Evolutionary conservation across 2,888 invertebrate species (phyloP), one percentile per base, ranked within the genome.

Genomic region (Oxycera nigricornis): DNA sequence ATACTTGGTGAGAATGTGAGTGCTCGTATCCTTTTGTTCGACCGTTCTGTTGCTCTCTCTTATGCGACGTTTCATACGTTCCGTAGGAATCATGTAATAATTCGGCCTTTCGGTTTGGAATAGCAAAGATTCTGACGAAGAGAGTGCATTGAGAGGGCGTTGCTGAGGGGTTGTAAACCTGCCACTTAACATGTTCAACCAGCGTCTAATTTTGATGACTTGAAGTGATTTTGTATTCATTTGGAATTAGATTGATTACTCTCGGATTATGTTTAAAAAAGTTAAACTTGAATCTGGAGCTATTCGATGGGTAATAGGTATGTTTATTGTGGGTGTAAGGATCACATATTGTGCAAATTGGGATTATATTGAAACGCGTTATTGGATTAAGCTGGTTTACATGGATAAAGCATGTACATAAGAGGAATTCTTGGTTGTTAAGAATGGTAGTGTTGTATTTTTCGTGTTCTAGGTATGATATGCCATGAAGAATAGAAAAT

Each of bases 181-280:
- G 70, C 70, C 73, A 75, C 70, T 75, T 75, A 75, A 73, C 75
- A 70, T 73, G 73, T 55, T 73, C 75, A 75, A 70, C 73, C 73
- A 70, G 62, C 73, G 70, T 62, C 73, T 59, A 59, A 70, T 46
- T 61, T 74, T 59, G 75, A 73, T 68, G 75, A 30, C 61, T 59
- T 74, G 70, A 75, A 73, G 70, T 70, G 73, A 75, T 75, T 72
- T 75, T 75, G 75, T 73, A 75, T 75, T 75, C 73, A 75, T 75
- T 73, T 28, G 50, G 75, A 73, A 75, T 75, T 75, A 75, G 75
- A 75, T 73, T 75, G 75, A 75, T 75, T 75, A 75, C 74, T 73
- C 61, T 62, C 4, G 62, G 70, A 75, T 75, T 70, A 73, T 28
- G 39, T 46, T 26, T 14, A 35, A 62, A 67, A 46, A 68, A 52